These are phyloP conservation scores for Dicyema japonicum DNA, from an alignment of 1,140 invertebrate genomes.

Conservation along the genomic window DNA sequence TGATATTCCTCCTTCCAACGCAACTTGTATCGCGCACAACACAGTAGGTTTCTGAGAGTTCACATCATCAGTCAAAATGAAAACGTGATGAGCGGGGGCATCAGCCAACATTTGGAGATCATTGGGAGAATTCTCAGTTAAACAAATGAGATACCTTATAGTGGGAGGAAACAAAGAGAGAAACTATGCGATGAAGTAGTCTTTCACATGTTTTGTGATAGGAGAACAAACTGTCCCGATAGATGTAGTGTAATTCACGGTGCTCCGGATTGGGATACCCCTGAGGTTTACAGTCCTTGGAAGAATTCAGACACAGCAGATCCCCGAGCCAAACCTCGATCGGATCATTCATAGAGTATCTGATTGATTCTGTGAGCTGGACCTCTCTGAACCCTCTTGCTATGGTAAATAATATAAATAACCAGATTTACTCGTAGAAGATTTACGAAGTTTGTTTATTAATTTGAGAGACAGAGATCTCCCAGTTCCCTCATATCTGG, in stretches of 20 bases:
- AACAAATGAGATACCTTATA: slow-evolving; percentile 34
- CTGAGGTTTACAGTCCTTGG: slow-evolving; percentile 25
- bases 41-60: slow-evolving; percentile 73
- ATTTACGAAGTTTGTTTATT: slow-evolving; percentile 37
- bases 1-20: slow-evolving; percentile 69
- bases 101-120: slow-evolving; percentile 93
- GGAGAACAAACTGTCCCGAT: slow-evolving; percentile 68
- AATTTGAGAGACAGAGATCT: slow-evolving; percentile 72
- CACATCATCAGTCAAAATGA: slow-evolving; percentile 44
- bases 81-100: slow-evolving; percentile 81
- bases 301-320: slow-evolving; percentile 52
- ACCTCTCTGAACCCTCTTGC: slow-evolving; percentile 7
- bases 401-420: not conserved
- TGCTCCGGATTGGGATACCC: slow-evolving; percentile 45
- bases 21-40: slow-evolving; percentile 57
- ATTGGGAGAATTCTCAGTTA: slow-evolving; percentile 57
- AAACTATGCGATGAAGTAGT: slow-evolving; percentile 60
- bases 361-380: slow-evolving; percentile 55
- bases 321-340: slow-evolving; percentile 66
- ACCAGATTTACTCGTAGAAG: slow-evolving; percentile 1
- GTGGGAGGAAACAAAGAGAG: slow-evolving; percentile 76
- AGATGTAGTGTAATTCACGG: slow-evolving; percentile 46
- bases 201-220: slow-evolving; percentile 74
- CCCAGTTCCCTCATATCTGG: slow-evolving; percentile 74
- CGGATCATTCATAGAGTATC: slow-evolving; percentile 51